Conservation (phyloP, 2,797 vertebrate species). For the Galago senegalensis region DNA sequence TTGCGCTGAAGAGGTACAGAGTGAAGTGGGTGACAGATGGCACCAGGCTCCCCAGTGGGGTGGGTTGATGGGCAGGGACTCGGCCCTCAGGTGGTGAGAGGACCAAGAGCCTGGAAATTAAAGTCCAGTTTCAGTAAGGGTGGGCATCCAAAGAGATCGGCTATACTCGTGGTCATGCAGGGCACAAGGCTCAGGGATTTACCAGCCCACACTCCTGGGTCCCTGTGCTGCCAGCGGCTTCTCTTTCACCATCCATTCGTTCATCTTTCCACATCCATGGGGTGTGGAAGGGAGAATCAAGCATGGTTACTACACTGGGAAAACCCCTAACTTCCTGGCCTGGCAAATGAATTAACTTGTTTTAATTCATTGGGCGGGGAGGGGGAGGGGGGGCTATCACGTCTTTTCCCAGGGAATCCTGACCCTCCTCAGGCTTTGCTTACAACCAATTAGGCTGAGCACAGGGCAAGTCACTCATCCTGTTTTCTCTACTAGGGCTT, state of each 20-base stretch:
- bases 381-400: background rate
- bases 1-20: background rate
- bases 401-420: background rate
- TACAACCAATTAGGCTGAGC: background rate
- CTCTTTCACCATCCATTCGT: background rate
- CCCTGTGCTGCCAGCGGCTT: background rate
- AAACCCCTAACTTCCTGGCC: slow-evolving; percentile 73
- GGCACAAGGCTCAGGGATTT: background rate
- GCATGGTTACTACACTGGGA: slow-evolving; percentile 66
- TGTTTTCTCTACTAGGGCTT: background rate
- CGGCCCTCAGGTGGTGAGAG: background rate
- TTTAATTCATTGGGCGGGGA: background rate
- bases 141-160: background rate
- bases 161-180: fast-evolving
- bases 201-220: background rate
- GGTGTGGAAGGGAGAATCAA: slow-evolving; percentile 58
- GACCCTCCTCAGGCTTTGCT: background rate
- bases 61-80: background rate
- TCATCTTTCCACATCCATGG: background rate
- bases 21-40: background rate
- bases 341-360: slow-evolving; percentile 82
- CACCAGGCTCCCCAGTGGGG: background rate
- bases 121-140: background rate
- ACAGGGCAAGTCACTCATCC: background rate
- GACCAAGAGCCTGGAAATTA: background rate